Conservation (phyloP, 2,888 invertebrate species). For the Leptothorax acervorum region DNA sequence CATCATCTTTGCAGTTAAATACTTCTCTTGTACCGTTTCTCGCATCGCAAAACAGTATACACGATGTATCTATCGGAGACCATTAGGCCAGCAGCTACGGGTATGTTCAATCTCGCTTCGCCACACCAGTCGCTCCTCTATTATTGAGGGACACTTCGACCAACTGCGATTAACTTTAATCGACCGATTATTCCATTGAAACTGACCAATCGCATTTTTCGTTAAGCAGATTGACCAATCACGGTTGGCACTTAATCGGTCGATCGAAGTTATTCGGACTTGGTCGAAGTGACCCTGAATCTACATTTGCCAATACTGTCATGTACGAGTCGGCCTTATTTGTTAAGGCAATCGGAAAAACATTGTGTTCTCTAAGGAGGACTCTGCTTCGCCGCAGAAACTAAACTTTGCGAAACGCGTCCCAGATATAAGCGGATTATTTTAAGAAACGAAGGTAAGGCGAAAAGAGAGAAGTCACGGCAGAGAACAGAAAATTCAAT, state of each 20-base stretch:
- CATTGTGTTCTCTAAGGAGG: conserved; percentile 1
- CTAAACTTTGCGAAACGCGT: neutral
- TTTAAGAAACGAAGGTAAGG: neutral
- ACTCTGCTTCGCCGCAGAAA: neutral
- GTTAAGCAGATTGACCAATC: no score
- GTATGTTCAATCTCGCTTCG: conserved; percentile 23
- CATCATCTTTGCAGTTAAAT: neutral
- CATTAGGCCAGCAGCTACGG: conserved; percentile 24
- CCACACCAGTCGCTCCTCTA: neutral
- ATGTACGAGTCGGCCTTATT: conserved; percentile 17
- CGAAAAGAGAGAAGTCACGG: neutral
- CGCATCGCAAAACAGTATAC: neutral
- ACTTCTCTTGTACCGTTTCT: neutral
- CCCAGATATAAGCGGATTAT: neutral
- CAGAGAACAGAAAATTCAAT: conserved; percentile 5
- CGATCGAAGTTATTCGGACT: no score
- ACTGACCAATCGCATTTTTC: no score
- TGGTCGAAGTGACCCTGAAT: neutral
- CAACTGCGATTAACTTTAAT: no score
- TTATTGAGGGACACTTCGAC: neutral
- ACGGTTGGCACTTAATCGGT: no score
- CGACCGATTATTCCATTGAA: no score
- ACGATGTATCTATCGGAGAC: conserved; percentile 22
- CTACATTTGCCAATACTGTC: conserved; percentile 13
- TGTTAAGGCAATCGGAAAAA: conserved; percentile 12